These are phyloP conservation scores for Ptychadena robeensis DNA, from an alignment of 2,797 vertebrate species.

Conservation along the genomic window DNA sequence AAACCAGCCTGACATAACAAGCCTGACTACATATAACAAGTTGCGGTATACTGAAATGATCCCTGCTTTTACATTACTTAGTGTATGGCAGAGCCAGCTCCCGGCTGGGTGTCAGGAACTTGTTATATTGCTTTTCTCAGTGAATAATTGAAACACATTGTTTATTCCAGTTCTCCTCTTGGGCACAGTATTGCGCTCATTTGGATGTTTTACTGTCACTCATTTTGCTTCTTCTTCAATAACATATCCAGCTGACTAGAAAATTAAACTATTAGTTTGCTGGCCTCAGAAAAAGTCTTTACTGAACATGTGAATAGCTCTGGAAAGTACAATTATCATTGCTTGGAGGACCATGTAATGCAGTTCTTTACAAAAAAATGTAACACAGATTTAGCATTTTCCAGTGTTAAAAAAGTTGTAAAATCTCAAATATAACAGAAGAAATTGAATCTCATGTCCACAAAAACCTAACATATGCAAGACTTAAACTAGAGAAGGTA, in stretches of 20 bases:
- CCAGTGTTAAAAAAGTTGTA: too few species aligned
- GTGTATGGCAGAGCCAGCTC: neutral
- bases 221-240: slow-evolving; percentile 21
- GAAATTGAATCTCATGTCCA: too few species aligned
- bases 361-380: neutral
- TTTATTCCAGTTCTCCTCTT: slow-evolving; percentile 28
- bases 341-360: neutral
- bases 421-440: too few species aligned
- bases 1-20: too few species aligned
- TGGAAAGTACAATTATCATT: slow-evolving; percentile 4
- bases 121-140: slow-evolving; percentile 58
- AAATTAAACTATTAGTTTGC: slow-evolving; percentile 8
- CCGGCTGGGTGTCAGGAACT: slow-evolving; percentile 28
- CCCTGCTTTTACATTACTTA: slow-evolving; percentile 3
- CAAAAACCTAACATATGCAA: too few species aligned
- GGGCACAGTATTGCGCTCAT: neutral
- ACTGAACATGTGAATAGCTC: neutral
- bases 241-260: slow-evolving; percentile 14
- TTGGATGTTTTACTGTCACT: slow-evolving; percentile 11
- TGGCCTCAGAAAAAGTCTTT: neutral
- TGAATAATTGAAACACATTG: slow-evolving; percentile 45
- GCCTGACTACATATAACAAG: too few species aligned
- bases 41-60: neutral
- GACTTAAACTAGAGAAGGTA: too few species aligned
- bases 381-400: neutral